Evolutionary conservation across 1,140 invertebrate species (phyloP), one percentile per base, ranked within the genome.

Genomic region (Ceratina calcarata): DNA sequence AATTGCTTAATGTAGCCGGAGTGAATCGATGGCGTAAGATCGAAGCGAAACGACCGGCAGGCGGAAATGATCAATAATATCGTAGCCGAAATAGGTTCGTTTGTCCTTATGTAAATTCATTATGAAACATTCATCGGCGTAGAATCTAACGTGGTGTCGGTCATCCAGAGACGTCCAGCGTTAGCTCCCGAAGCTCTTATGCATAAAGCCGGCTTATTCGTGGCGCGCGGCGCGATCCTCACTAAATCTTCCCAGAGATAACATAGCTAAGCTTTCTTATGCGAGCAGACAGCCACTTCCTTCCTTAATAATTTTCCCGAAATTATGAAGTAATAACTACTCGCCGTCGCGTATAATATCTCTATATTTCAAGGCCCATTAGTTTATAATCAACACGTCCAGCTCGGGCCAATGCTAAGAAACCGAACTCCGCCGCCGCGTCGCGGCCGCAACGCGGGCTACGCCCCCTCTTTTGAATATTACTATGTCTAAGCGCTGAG

Each of bases 401-500:
- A 87, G 84, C 80, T 12, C 87, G 82, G 87, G 88, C 89, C 78
- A 89, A 89, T 88, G 87, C 83, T 85, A 80, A 86, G 88, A 89
- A 57, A 57, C 55, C 37, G 37, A 90, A 91, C 84, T 83, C 84
- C 84, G 79, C 80, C 71, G 86, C 82, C 7, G 6, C 53, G 53
- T 13, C 4, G 53, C 18, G 53, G 66, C 49, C 64, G 6, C 84
- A 75, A 76, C 75, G 78, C 86, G 80, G 83, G 55, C n/a, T 83
- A 91, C 92, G 91, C 92, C 92, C 83, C 83, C 91, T 92, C 90
- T 91, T 92, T 93, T 93, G 91, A 93, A 93, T 93, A 93, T 92
- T 93, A 90, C 87, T 90, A 89, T 88, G 88, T 88, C 86, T 89
- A 93, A 93, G 91, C 90, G 86, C 90, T 87, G 82, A 87, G 85